These are phyloP conservation scores for Noctua janthina DNA, from an alignment of 2,888 invertebrate genomes.

Conservation along the genomic window DNA sequence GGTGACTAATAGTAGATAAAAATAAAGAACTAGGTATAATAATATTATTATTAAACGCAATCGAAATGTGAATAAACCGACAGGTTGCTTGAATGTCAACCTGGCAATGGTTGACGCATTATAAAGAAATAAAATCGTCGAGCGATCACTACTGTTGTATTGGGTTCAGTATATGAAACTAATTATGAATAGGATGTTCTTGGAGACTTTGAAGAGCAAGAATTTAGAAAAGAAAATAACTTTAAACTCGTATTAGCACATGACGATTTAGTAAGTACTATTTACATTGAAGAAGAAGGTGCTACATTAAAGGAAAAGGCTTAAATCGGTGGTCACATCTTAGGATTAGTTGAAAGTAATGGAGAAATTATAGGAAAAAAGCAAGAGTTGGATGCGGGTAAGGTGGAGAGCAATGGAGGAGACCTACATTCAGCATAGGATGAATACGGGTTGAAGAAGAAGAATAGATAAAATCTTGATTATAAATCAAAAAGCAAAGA, in stretches of 20 bases:
- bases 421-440: background rate
- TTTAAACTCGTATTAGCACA: background rate
- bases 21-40: slow-evolving; percentile 39
- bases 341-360: background rate
- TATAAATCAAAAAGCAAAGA: background rate
- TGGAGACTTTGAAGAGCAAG: background rate
- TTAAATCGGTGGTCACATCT: background rate
- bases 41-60: slow-evolving; percentile 38
- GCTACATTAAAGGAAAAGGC: background rate
- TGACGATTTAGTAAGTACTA: background rate
- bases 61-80: slow-evolving; percentile 57
- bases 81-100: slow-evolving; percentile 62
- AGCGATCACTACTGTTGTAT: background rate
- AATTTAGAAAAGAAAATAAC: background rate
- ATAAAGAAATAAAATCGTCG: slow-evolving; percentile 60
- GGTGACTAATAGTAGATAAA: slow-evolving; percentile 33
- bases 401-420: background rate
- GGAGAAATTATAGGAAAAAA: background rate
- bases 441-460: background rate
- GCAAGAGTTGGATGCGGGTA: background rate
- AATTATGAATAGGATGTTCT: background rate
- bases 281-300: background rate
- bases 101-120: slow-evolving; percentile 55
- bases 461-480: background rate
- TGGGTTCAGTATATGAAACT: slow-evolving; percentile 50